A percentile compares a stretch with the other conserved stretches of the same genome.
phyloP scores from a whole-genome alignment of 2,888 invertebrate genomes.

The Drosophila histrio region DNA sequence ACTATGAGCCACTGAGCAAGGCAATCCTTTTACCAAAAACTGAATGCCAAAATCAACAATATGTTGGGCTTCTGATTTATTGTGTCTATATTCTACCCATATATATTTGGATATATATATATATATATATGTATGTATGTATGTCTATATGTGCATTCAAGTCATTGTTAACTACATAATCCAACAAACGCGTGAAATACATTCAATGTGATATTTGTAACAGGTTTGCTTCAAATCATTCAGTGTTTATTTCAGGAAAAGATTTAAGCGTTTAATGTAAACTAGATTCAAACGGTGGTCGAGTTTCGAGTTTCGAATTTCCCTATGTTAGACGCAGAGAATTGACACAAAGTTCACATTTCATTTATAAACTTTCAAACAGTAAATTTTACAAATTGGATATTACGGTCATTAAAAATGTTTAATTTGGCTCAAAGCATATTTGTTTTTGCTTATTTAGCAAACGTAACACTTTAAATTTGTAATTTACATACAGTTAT shows the following conservation, averaged over 20 bases:
- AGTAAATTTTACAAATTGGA: too few species aligned
- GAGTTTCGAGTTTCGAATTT: too few species aligned
- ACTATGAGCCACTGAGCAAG: slow-evolving; percentile 48
- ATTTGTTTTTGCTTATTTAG: too few species aligned
- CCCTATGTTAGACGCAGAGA: too few species aligned
- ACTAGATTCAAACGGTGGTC: not conserved
- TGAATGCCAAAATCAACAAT: slow-evolving; percentile 1
- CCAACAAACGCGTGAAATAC: slow-evolving; percentile 64
- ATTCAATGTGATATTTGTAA: slow-evolving; percentile 76
- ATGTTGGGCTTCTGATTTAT: slow-evolving; percentile 21
- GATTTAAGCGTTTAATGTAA: not conserved
- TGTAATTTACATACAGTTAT: too few species aligned
- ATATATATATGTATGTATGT: slow-evolving; percentile 31
- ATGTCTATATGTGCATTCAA: slow-evolving; percentile 56
- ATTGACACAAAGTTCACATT: too few species aligned
- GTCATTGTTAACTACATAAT: slow-evolving; percentile 59
- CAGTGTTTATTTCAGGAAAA: not conserved
- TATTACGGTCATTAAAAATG: too few species aligned
- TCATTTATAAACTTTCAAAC: too few species aligned
- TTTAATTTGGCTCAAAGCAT: too few species aligned
- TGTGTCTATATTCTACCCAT: slow-evolving; percentile 45
- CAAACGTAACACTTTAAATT: too few species aligned
- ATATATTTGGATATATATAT: slow-evolving; percentile 34
- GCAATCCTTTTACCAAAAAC: slow-evolving; percentile 1
- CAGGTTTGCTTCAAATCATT: not conserved